Evolutionary conservation across 2,888 invertebrate genomes (phyloP), one percentile per base, ranked within the genome.

Genomic region (Germaria angustata): DNA sequence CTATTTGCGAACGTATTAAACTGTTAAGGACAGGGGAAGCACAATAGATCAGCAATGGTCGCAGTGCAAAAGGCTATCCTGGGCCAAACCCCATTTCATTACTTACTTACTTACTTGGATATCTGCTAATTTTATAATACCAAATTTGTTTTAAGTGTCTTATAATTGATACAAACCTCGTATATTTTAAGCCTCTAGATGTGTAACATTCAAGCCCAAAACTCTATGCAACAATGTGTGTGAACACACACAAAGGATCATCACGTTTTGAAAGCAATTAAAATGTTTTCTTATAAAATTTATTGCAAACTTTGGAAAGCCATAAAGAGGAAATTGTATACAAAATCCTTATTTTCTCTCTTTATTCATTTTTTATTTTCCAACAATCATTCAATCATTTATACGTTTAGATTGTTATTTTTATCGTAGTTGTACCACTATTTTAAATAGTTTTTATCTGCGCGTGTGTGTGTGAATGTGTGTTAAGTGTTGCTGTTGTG

Each of bases 321-420:
- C 61, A 77, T 77, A 77, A 61, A 59, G 53, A 68, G 77, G 77
- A 77, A 77, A 77, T 77, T 77, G 68, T 61, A 34, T 61, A 61
- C 68, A 69, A 77, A 61, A 69, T 77, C 68, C 41, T 59, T 44
- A 34, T 44, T 41, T 41, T 28, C 22, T 51, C 24, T 8, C n/a
- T 24, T 6, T 22, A 0, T 39, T 5, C 41, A 5, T 24, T 24
- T 39, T 13, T 22, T 6, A 4, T 7, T 9, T 17, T 24, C 2
- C 28, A 5, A 28, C 3, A 28, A 28, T 28, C 28, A 6, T 28
- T 28, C 28, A 28, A 5, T 3, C 28, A 5, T 28, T 28, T 28
- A 28, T 28, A 28, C 28, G 6, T 28, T 28, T 28, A 6, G 6
- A 28, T 28, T 28, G 3, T 28, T 28, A 28, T 28, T 28, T n/a